phyloP scores from a whole-genome alignment of 2,113 vertebrate species.

The Tonatia bakeri region DNA sequence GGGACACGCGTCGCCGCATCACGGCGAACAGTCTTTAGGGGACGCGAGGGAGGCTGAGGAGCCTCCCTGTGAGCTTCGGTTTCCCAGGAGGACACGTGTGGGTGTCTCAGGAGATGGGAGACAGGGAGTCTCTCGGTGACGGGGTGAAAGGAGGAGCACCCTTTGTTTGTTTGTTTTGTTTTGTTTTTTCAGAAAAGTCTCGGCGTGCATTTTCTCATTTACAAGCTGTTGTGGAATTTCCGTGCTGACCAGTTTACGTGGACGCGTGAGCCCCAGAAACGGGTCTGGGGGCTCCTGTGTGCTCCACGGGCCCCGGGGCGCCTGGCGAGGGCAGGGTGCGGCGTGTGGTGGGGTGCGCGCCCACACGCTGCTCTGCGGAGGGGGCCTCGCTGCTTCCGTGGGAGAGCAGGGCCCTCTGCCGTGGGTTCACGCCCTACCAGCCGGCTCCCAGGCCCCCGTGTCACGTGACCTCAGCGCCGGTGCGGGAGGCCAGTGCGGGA shows the following conservation, averaged over 20 bases:
- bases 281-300: not conserved
- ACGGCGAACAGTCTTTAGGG: not conserved
- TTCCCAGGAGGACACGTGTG: not conserved
- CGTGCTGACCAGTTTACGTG: not conserved
- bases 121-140: not conserved
- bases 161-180: no score
- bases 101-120: not conserved
- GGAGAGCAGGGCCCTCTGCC: not conserved
- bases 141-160: not conserved
- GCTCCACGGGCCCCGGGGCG: not conserved
- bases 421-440: no score
- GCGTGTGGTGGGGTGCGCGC: fast-evolving
- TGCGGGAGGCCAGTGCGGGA: no score
- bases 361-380: not conserved
- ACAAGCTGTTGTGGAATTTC: not conserved
- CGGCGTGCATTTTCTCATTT: not conserved
- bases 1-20: not conserved
- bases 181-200: not conserved
- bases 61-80: not conserved
- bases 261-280: not conserved
- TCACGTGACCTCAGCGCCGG: not conserved
- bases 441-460: no score
- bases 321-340: not conserved
- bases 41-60: not conserved
- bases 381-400: not conserved